These are phyloP conservation scores for Amphiduros pacificus DNA, from an alignment of 2,888 invertebrate species.

Conservation along the genomic window DNA sequence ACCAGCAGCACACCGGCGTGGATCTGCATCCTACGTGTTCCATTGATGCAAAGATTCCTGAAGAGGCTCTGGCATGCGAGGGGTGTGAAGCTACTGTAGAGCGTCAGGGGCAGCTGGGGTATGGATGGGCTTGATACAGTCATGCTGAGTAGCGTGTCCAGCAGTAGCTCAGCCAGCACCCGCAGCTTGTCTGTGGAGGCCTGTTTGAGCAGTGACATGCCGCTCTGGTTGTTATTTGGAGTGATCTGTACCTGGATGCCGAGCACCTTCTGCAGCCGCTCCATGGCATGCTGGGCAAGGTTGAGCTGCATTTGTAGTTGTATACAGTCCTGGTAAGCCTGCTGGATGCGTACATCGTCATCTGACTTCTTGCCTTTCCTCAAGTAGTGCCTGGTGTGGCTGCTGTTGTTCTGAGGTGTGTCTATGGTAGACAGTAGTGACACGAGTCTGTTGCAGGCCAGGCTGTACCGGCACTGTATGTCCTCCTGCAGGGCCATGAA, in stretches of 20 bases:
- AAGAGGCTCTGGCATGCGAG: constrained; percentile 67
- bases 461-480: constrained; percentile 74
- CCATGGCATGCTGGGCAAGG: constrained; percentile 68
- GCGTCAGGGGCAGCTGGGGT: constrained; percentile 40
- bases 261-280: constrained; percentile 70
- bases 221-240: constrained; percentile 35
- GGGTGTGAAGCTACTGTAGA: constrained; percentile 49
- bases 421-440: constrained; percentile 68
- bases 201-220: constrained; percentile 60
- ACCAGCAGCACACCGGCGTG: constrained; percentile 69
- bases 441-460: constrained; percentile 82
- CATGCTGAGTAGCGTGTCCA: constrained; percentile 73
- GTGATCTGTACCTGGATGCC: constrained; percentile 34
- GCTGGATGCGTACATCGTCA: constrained; percentile 61
- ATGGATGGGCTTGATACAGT: constrained; percentile 57
- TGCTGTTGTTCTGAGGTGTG: constrained; percentile 52
- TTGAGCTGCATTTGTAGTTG: constrained; percentile 88
- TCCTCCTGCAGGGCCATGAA: constrained; percentile 76
- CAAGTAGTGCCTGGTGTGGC: constrained; percentile 71
- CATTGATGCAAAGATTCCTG: constrained; percentile 74
- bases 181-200: constrained; percentile 83
- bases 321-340: constrained; percentile 76
- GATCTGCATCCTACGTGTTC: constrained; percentile 75
- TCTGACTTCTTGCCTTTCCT: constrained; percentile 64
- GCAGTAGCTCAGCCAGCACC: constrained; percentile 77